Evolutionary conservation across 2,113 vertebrate species (phyloP).

Genomic region (Trematocara macrostoma): DNA sequence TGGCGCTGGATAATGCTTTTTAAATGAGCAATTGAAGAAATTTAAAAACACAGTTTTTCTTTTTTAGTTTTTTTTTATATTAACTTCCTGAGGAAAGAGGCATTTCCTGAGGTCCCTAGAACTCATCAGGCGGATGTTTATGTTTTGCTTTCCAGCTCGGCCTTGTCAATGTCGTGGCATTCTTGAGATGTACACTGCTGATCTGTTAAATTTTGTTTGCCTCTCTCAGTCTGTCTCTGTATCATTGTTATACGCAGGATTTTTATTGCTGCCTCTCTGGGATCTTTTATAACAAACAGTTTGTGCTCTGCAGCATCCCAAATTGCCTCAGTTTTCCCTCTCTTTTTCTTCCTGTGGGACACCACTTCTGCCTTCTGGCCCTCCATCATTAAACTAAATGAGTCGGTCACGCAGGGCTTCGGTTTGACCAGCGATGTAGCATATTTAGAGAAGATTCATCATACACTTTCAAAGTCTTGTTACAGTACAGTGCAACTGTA

Average conservation of each 20-base stretch:
- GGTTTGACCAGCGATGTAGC: neutral
- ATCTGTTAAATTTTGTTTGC: slow-evolving; percentile 21
- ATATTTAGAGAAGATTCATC: slow-evolving; percentile 1
- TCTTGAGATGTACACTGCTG: slow-evolving; percentile 34
- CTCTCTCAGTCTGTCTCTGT: neutral
- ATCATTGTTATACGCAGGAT: neutral
- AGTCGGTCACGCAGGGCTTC: neutral
- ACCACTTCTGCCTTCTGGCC: neutral
- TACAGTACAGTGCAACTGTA: neutral
- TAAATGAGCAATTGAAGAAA: neutral
- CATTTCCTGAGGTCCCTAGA: slow-evolving; percentile 51
- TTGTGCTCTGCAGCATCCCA: slow-evolving; percentile 3
- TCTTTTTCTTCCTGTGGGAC: neutral
- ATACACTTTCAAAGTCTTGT: neutral
- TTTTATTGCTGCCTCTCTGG: neutral
- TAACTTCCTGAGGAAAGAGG: slow-evolving; percentile 34
- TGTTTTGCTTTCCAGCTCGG: slow-evolving; percentile 44
- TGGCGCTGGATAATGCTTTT: neutral
- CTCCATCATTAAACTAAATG: neutral
- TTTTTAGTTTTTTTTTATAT: neutral
- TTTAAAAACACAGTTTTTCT: neutral
- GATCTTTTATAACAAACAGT: slow-evolving; percentile 5
- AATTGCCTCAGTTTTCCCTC: neutral
- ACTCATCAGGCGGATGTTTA: slow-evolving; percentile 50
- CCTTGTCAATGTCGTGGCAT: slow-evolving; percentile 21